Evolutionary conservation across 2,797 vertebrate genomes (phyloP).

Genomic region (Sebastes iracundus): DNA sequence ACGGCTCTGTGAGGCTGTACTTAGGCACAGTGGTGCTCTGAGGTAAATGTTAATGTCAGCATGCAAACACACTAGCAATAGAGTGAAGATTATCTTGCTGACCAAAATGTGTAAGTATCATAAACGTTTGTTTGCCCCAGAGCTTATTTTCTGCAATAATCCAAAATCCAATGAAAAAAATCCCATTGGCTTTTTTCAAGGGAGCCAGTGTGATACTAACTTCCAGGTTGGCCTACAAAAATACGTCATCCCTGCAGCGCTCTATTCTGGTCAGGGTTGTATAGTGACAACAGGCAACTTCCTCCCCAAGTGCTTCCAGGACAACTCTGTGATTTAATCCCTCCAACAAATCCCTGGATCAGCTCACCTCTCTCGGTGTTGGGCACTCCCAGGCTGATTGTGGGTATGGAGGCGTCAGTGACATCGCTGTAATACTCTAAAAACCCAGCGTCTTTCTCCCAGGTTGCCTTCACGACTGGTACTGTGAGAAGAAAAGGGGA

Average conservation of each 20-base stretch:
- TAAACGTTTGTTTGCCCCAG: too few species aligned
- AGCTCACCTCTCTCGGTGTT: slow-evolving; percentile 92
- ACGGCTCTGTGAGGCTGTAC: too few species aligned
- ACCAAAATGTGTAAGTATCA: too few species aligned
- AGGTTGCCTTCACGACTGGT: slow-evolving; percentile 91
- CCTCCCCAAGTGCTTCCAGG: neutral
- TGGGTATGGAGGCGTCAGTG: slow-evolving; percentile 85
- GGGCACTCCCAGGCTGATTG: slow-evolving; percentile 87
- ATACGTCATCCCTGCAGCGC: neutral
- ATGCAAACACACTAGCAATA: too few species aligned
- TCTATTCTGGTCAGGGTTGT: neutral
- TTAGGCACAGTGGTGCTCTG: too few species aligned
- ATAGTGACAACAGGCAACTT: neutral
- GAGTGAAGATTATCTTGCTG: too few species aligned
- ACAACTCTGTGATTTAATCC: neutral
- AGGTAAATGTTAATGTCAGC: too few species aligned
- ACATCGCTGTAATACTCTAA: slow-evolving; percentile 92
- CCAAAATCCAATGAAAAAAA: too few species aligned
- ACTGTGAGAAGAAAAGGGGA: slow-evolving; percentile 75
- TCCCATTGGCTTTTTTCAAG: too few species aligned
- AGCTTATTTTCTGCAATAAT: too few species aligned
- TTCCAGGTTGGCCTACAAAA: too few species aligned
- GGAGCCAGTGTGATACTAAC: too few species aligned
- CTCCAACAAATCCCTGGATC: neutral
- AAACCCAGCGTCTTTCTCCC: slow-evolving; percentile 84